A percentile compares a stretch with the other conserved stretches of the same genome.
Evolutionary conservation across 2,113 vertebrate genomes (phyloP).

Genomic region (Aegotheles bennettii): DNA sequence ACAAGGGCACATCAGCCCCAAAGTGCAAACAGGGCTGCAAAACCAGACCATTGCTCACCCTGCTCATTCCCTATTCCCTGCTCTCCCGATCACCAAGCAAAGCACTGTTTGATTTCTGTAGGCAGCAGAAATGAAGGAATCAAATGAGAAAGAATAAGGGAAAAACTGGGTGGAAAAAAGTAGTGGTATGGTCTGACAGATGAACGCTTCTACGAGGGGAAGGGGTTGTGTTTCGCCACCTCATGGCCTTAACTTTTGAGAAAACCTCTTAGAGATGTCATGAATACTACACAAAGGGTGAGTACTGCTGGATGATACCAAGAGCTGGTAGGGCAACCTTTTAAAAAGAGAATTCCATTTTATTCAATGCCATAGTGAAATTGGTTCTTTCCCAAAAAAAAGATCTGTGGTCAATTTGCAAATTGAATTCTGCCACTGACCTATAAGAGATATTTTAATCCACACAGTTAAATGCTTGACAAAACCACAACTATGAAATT

Average conservation of each 20-base stretch:
- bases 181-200: not conserved
- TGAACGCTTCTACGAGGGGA: not conserved
- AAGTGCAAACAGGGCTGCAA: not conserved
- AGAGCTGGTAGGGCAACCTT: not conserved
- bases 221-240: not conserved
- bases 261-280: not conserved
- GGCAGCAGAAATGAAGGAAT: not conserved
- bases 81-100: not conserved
- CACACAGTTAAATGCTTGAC: not conserved
- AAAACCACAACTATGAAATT: not conserved
- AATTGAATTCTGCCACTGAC: conserved; percentile 38
- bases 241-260: not conserved
- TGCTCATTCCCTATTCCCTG: not conserved
- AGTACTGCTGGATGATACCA: not conserved
- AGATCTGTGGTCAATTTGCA: not conserved
- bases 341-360: not conserved
- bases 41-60: not conserved
- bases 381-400: not conserved
- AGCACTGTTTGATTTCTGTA: not conserved
- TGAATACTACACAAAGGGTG: not conserved
- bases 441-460: not conserved
- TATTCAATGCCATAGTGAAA: not conserved
- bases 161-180: not conserved
- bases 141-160: not conserved
- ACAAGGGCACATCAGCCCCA: not conserved